These are phyloP conservation scores for Tarsius wallacei DNA, from an alignment of 2,797 vertebrate species.

Conservation along the genomic window DNA sequence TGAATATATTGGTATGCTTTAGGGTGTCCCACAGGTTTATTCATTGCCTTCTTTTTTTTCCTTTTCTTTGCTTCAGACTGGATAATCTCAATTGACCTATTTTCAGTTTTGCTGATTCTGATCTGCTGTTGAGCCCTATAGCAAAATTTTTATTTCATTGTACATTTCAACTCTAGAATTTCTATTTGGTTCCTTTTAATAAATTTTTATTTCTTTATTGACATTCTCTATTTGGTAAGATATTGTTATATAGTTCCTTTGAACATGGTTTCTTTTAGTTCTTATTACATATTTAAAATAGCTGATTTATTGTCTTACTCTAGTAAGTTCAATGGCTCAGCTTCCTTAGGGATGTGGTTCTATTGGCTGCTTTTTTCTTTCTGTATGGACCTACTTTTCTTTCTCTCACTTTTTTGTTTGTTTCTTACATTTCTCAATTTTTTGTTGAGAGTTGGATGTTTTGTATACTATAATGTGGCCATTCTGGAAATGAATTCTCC, in stretches of 20 bases:
- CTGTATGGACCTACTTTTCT: background rate
- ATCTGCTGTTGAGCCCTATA: background rate
- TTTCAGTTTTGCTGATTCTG: conserved; percentile 28
- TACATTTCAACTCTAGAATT: background rate
- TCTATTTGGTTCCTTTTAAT: background rate
- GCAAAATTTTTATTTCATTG: background rate
- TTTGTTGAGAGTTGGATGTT: background rate
- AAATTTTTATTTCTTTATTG: background rate
- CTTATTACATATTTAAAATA: background rate
- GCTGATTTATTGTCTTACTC: background rate
- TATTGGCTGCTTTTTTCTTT: background rate
- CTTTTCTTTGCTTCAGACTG: background rate
- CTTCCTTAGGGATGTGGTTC: background rate
- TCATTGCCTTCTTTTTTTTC: background rate
- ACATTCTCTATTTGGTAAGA: background rate
- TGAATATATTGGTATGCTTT: background rate
- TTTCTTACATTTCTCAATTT: background rate
- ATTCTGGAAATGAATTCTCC: background rate
- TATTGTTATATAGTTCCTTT: conserved; percentile 8
- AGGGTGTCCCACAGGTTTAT: background rate
- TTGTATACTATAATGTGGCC: background rate
- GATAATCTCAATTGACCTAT: background rate
- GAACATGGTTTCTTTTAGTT: background rate
- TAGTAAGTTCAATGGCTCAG: background rate
- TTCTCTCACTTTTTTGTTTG: background rate